Conservation (phyloP, 92 coral and sea anemone species). For the Isaurus tuberculatus region DNA sequence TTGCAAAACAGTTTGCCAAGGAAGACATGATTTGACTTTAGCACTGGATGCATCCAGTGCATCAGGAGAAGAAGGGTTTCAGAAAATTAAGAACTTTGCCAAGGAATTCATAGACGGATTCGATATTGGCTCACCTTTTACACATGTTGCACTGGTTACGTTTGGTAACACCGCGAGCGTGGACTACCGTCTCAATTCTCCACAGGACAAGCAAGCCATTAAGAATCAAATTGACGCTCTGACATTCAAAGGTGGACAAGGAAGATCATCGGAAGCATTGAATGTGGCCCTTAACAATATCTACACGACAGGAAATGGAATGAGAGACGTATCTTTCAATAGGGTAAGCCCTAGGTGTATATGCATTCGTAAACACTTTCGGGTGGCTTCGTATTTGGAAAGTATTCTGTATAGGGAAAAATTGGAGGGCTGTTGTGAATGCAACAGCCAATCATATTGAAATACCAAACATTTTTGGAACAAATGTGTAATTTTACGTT, state of each 20-base stretch:
- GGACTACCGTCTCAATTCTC: constrained; percentile 59
- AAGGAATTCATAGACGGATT: constrained; percentile 73
- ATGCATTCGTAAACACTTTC: too few species aligned
- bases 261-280: background rate
- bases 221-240: constrained; percentile 47
- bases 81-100: constrained; percentile 64
- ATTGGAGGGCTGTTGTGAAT: too few species aligned
- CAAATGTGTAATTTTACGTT: too few species aligned
- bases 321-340: constrained; percentile 29
- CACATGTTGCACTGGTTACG: constrained; percentile 71
- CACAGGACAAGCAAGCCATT: constrained; percentile 28
- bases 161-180: constrained; percentile 63
- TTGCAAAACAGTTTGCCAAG: constrained; percentile 51
- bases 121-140: constrained; percentile 41
- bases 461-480: too few species aligned
- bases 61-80: constrained; percentile 56
- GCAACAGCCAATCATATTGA: too few species aligned
- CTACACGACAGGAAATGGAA: constrained; percentile 8
- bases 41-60: constrained; percentile 62
- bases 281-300: background rate
- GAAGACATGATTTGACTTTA: constrained; percentile 69
- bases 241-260: constrained; percentile 9
- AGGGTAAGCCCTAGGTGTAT: constrained; percentile 15
- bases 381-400: too few species aligned
- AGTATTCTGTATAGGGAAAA: too few species aligned